Evolutionary conservation across 2,888 invertebrate genomes (phyloP).

Genomic region (Prenolepis imparis): DNA sequence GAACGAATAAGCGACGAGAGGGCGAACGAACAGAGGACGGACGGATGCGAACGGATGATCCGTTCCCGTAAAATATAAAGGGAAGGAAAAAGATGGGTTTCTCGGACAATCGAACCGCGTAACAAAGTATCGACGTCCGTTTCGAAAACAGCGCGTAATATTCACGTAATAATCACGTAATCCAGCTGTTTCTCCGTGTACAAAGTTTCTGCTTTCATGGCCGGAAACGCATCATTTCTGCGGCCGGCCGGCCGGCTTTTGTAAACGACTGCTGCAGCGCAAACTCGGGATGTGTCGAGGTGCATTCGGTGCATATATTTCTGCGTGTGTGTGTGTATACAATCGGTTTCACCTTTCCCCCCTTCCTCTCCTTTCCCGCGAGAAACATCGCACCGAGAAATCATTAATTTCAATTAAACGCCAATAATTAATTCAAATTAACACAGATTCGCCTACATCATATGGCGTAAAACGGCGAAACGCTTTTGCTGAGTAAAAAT

Average conservation of each 20-base stretch:
- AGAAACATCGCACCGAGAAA: not conserved
- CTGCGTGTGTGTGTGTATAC: not conserved
- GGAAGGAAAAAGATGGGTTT: constrained; percentile 42
- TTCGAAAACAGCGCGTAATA: constrained; percentile 46
- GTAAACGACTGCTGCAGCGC: constrained; percentile 43
- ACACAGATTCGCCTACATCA: not conserved
- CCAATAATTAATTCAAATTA: constrained; percentile 16
- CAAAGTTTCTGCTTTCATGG: constrained; percentile 60
- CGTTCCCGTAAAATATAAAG: constrained; percentile 52
- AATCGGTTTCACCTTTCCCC: not conserved
- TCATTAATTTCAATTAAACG: constrained; percentile 13
- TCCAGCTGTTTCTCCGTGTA: constrained; percentile 20
- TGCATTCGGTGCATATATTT: not conserved
- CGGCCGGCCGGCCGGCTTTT: constrained; percentile 57
- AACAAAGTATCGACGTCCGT: constrained; percentile 59
- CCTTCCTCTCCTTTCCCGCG: not conserved
- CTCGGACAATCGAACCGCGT: constrained; percentile 61
- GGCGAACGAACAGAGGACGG: constrained; percentile 40
- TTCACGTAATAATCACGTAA: constrained; percentile 32
- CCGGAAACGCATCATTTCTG: constrained; percentile 80
- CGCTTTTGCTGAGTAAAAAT: constrained; percentile 20
- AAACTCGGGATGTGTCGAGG: not conserved
- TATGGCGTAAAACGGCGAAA: not conserved
- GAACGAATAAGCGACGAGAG: constrained; percentile 43
- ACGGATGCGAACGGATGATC: constrained; percentile 43